Evolutionary conservation across 1,140 invertebrate genomes (phyloP).

Genomic region (Eueides isabella): DNA sequence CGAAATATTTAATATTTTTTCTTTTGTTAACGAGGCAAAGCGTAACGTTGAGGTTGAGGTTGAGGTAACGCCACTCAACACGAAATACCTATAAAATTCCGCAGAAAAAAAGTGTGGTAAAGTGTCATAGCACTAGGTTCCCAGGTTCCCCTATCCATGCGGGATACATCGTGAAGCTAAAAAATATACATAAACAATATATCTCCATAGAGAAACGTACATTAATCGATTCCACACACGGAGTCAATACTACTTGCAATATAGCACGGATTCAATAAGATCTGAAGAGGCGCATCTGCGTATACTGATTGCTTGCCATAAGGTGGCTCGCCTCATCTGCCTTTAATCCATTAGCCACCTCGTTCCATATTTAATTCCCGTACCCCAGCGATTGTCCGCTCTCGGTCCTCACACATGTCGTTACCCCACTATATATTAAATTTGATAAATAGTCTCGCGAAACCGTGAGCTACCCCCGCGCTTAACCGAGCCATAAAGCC

Average conservation of each 20-base stretch:
- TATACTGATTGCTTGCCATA: slow-evolving; percentile 65
- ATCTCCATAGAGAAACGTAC: neutral
- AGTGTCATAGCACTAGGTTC: too few relatives aligned
- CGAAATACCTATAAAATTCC: too few relatives aligned
- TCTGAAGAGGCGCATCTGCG: slow-evolving; percentile 62
- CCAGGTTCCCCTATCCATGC: too few relatives aligned
- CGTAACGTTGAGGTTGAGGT: too few relatives aligned
- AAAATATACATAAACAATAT: neutral
- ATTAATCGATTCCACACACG: neutral
- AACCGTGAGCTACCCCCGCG: slow-evolving; percentile 80
- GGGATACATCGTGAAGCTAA: too few relatives aligned
- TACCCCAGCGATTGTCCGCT: slow-evolving; percentile 67
- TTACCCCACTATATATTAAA: slow-evolving; percentile 74
- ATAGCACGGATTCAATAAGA: slow-evolving; percentile 48
- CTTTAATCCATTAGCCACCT: slow-evolving; percentile 79
- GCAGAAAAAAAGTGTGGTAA: too few relatives aligned
- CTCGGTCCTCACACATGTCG: slow-evolving; percentile 73
- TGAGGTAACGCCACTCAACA: too few relatives aligned
- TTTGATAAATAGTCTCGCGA: slow-evolving; percentile 80
- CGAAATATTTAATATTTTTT: too few relatives aligned
- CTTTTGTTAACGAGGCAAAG: too few relatives aligned
- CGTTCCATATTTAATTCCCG: slow-evolving; percentile 74
- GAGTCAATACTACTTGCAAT: slow-evolving; percentile 16
- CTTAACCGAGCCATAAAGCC: slow-evolving; percentile 58
- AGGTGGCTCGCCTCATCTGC: slow-evolving; percentile 67